Percentiles rank a stretch among this genome's conserved stretches.
Conservation (phyloP, 2,888 invertebrate genomes). For the Leptopilina drosophilae region DNA sequence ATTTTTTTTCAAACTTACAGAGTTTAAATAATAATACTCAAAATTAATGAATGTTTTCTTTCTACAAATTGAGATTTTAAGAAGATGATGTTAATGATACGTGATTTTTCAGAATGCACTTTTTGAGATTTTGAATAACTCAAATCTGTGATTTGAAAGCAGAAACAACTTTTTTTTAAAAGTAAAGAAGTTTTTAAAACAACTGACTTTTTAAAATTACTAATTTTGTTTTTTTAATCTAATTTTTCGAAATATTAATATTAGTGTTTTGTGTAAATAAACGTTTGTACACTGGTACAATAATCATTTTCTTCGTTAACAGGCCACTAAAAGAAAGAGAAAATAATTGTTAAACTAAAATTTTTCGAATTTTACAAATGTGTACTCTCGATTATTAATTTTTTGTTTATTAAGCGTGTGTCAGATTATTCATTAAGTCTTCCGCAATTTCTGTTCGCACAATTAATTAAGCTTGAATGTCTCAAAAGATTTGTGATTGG, state of each 20-base stretch:
- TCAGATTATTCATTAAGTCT: slow-evolving; percentile 20
- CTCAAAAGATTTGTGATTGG: slow-evolving; percentile 10
- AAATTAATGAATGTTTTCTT: background rate
- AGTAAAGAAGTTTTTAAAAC: background rate
- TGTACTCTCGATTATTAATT: background rate
- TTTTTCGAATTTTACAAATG: background rate
- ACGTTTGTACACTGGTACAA: slow-evolving; percentile 18
- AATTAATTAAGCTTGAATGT: slow-evolving; percentile 35
- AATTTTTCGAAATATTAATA: background rate
- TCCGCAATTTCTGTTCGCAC: slow-evolving; percentile 29
- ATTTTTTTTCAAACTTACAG: background rate
- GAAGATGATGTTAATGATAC: slow-evolving; percentile 4
- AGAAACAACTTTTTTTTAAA: background rate
- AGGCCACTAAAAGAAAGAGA: background rate
- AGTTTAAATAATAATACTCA: background rate
- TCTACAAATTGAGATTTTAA: background rate
- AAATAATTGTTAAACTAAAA: background rate
- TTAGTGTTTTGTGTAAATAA: slow-evolving; percentile 26
- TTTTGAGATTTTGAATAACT: background rate
- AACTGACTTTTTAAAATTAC: background rate
- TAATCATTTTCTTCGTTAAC: background rate
- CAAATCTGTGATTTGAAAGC: background rate
- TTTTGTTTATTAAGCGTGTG: background rate
- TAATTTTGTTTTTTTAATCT: background rate
- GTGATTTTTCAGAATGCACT: background rate